These are phyloP conservation scores for Diloba caeruleocephala DNA, from an alignment of 2,888 invertebrate genomes.

Conservation along the genomic window DNA sequence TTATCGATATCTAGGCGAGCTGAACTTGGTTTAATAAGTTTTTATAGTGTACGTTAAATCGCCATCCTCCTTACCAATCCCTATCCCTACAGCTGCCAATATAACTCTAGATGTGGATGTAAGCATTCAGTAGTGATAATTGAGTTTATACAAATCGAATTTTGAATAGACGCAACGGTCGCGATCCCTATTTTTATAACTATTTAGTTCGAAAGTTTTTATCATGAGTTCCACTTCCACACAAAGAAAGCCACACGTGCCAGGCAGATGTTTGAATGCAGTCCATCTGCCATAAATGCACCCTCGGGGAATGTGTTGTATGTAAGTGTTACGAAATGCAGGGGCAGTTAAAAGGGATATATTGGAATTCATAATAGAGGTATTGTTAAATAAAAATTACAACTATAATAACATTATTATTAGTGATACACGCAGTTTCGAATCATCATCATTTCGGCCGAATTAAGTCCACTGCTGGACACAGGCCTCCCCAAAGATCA, in stretches of 20 bases:
- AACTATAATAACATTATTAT: constrained; percentile 8
- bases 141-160: constrained; percentile 37
- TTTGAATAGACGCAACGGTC: constrained; percentile 29
- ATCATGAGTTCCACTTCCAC: constrained; percentile 13
- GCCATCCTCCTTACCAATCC: too few species aligned
- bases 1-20: constrained; percentile 21
- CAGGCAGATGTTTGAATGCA: constrained; percentile 74
- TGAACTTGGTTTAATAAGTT: constrained; percentile 34
- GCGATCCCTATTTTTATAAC: constrained; percentile 32
- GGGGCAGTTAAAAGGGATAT: constrained; percentile 23
- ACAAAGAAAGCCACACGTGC: constrained; percentile 67
- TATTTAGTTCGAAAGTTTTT: constrained; percentile 19
- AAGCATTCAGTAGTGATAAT: constrained; percentile 29
- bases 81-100: too few species aligned
- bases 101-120: constrained; percentile 28
- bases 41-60: constrained; percentile 29
- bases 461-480: too few species aligned
- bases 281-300: constrained; percentile 65
- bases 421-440: background rate
- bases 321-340: constrained; percentile 32
- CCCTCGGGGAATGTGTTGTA: constrained; percentile 41
- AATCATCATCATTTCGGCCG: too few species aligned
- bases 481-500: too few species aligned
- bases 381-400: constrained; percentile 13
- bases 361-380: constrained; percentile 18